Base-by-base conservation (phyloP, 2,888 invertebrate species). In the Platycheirus rosarum region DNA sequence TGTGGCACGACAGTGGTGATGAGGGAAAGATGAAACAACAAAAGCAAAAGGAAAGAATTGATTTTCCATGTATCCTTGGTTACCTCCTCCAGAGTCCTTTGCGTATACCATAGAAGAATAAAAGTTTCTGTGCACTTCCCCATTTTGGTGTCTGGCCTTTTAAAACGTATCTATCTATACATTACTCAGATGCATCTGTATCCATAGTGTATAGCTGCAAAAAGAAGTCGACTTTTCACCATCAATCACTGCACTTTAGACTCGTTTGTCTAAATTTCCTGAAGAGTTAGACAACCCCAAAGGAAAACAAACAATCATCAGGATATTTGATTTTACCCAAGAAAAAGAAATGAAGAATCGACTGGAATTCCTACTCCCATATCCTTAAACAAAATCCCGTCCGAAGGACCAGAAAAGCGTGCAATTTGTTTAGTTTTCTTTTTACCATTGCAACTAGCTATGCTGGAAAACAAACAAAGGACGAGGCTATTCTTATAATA, bases 231-330 rank as follows among this genome's bases (percentile, higher is more conserved):
- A 82, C 82, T 82, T 82, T 77, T 82, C 66, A 77, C 73, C 77
- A 82, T 82, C 82, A 82, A 82, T 82, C 82, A 82, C 77, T 77
- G 82, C 82, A 82, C 82, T 82, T 82, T 77, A 82, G 82, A 82
- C 82, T 82, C 82, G 82, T 82, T 82, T 82, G 82, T 82, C 82
- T 82, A 77, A 82, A 82, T 82, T 82, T 82, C 82, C 82, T 82
- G 82, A 82, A 82, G 82, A 82, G 82, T 73, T 82, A 82, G 82
- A 71, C 82, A 77, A 77, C 63, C 82, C 82, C 73, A 82, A 82
- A 82, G 82, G 82, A 82, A 82, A 82, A 77, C 77, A 82, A 82
- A 82, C 82, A 82, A 82, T 82, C 82, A 82, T 82, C 82, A 82
- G 82, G 82, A 82, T 82, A 82, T 82, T 82, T 82, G 82, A 82